These are phyloP conservation scores for Platysternon megacephalum DNA, from an alignment of 2,113 vertebrate genomes.

Conservation along the genomic window DNA sequence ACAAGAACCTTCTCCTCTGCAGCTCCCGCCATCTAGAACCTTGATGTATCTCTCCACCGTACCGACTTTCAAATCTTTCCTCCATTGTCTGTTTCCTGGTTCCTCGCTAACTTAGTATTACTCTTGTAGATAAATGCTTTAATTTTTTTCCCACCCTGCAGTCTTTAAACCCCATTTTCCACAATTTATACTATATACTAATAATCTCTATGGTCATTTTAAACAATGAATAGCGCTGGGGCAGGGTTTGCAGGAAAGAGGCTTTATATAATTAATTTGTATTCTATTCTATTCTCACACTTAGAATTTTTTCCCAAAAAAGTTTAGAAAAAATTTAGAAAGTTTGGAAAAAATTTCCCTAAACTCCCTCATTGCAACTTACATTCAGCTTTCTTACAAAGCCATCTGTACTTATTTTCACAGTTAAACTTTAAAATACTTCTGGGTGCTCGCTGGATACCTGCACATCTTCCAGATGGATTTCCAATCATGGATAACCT, in stretches of 20 bases:
- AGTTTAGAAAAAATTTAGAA: too few species aligned
- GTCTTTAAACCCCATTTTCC: neutral
- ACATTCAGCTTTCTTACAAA: slow-evolving; percentile 21
- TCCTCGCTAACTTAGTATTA: neutral
- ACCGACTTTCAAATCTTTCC: neutral
- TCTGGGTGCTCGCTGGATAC: neutral
- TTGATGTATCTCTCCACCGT: neutral
- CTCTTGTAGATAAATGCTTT: neutral
- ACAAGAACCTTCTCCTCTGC: neutral
- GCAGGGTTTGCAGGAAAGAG: neutral
- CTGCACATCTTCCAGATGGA: neutral
- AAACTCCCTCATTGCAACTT: neutral
- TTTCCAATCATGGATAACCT: neutral
- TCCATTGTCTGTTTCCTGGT: neutral
- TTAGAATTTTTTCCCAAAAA: neutral
- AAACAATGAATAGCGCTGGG: neutral
- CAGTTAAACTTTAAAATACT: neutral
- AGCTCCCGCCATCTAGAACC: neutral
- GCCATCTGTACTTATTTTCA: neutral
- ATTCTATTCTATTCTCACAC: neutral
- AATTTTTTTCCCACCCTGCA: neutral
- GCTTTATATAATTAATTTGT: neutral
- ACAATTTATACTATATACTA: neutral
- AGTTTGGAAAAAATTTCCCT: neutral
- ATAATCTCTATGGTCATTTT: neutral